Conservation (phyloP, 2,797 vertebrate species). For the Ciconia nigra region DNA sequence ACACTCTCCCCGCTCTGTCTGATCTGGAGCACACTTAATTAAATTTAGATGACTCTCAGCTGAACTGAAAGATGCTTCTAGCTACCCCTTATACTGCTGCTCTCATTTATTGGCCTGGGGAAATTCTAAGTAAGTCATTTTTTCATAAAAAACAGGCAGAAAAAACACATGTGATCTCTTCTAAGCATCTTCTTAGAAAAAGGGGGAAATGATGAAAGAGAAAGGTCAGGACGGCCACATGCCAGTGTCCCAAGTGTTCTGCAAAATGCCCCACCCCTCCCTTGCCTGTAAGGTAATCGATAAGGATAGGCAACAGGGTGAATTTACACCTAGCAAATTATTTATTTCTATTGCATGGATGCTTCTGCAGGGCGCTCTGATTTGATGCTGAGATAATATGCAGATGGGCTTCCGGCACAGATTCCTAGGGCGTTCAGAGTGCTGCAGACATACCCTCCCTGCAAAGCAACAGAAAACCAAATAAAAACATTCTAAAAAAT, state of each 20-base stretch:
- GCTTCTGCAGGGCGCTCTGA: neutral
- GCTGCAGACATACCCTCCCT: neutral
- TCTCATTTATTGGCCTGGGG: neutral
- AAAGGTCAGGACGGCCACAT: neutral
- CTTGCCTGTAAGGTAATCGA: fast-evolving
- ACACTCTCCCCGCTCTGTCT: neutral
- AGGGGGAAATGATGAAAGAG: neutral
- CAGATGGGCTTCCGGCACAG: neutral
- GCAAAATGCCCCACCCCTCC: neutral
- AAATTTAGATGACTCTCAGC: neutral
- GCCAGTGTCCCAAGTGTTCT: neutral
- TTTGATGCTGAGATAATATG: neutral
- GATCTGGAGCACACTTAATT: neutral
- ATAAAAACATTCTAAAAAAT: neutral
- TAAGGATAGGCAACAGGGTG: neutral
- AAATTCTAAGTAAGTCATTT: neutral
- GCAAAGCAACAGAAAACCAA: neutral
- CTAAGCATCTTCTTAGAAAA: neutral
- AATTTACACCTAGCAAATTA: neutral
- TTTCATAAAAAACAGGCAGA: neutral
- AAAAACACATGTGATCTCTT: neutral
- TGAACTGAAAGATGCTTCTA: neutral
- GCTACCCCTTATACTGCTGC: neutral
- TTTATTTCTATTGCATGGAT: neutral
- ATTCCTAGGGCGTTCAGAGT: neutral